Conservation (phyloP, 37 sponge, comb jelly and placozoan genomes). For the Sycon ciliatum region DNA sequence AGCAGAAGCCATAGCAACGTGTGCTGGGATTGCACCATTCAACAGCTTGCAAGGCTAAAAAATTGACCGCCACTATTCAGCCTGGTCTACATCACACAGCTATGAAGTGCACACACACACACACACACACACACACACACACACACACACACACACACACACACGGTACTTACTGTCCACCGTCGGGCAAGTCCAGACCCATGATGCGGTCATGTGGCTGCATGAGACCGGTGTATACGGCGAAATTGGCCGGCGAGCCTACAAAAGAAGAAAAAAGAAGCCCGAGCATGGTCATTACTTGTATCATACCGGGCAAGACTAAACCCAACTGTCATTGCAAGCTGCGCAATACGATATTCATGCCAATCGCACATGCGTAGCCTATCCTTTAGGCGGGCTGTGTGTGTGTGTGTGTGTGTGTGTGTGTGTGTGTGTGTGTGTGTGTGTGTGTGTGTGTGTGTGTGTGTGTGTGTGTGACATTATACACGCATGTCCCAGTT, state of each 20-base stretch:
- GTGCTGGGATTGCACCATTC: no score
- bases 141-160: not conserved
- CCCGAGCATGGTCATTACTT: no score
- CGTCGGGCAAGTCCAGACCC: slow-evolving; percentile 96
- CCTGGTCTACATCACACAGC: no score
- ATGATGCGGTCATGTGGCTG: slow-evolving; percentile 92
- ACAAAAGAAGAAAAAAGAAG: not conserved
- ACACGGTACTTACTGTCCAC: slow-evolving; percentile 74
- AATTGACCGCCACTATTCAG: no score
- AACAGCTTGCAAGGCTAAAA: no score
- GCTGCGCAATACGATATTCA: no score
- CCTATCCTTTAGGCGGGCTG: no score
- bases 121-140: not conserved
- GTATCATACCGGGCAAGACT: no score
- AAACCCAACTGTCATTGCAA: no score
- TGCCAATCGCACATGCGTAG: no score
- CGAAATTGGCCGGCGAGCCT: slow-evolving; percentile 99
- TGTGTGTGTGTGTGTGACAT: no score
- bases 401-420: slow-evolving; percentile 5
- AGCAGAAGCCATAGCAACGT: no score
- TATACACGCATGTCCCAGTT: not conserved
- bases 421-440: slow-evolving; percentile 1
- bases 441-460: slow-evolving; percentile 8
- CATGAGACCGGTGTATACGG: slow-evolving; percentile 87
- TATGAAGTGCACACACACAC: not conserved